Evolutionary conservation across 2,888 invertebrate genomes (phyloP).

Genomic region (Pachymerium ferrugineum): DNA sequence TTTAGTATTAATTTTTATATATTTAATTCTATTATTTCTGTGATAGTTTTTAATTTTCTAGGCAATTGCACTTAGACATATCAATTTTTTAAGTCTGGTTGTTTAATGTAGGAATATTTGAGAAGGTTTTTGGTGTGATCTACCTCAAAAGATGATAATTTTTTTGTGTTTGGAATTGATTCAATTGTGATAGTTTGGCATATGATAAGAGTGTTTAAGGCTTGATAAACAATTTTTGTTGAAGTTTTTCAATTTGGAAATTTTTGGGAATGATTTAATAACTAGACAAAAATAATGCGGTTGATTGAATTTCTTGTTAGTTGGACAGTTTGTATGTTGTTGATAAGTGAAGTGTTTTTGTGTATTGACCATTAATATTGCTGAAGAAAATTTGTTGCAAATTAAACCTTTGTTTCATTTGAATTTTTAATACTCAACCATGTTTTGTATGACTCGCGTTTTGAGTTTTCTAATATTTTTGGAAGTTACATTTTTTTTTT

Average conservation of each 20-base stretch:
- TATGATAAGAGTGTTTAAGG: not conserved
- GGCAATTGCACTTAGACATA: no score
- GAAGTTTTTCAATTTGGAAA: no score
- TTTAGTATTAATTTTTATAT: no score
- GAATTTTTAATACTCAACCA: not conserved
- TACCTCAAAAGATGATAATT: slow-evolving; percentile 9
- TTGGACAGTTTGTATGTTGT: not conserved
- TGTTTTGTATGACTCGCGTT: no score
- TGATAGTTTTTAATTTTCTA: no score
- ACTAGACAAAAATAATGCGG: no score
- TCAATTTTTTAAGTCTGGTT: no score
- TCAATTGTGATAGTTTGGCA: slow-evolving; percentile 7
- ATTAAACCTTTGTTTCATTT: not conserved
- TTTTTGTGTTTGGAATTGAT: not conserved
- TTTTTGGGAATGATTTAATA: no score
- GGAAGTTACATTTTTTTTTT: no score
- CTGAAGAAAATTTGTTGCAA: not conserved
- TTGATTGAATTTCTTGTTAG: not conserved
- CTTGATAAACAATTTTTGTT: not conserved
- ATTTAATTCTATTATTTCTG: no score
- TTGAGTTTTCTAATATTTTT: no score
- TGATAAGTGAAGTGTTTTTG: slow-evolving; percentile 1
- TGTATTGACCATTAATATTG: not conserved
- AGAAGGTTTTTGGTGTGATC: not conserved
- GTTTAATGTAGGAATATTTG: no score